A percentile compares a stretch with the other conserved stretches of the same genome.
phyloP scores from a whole-genome alignment of 2,113 vertebrate genomes.

The Australoheros scitulus region DNA sequence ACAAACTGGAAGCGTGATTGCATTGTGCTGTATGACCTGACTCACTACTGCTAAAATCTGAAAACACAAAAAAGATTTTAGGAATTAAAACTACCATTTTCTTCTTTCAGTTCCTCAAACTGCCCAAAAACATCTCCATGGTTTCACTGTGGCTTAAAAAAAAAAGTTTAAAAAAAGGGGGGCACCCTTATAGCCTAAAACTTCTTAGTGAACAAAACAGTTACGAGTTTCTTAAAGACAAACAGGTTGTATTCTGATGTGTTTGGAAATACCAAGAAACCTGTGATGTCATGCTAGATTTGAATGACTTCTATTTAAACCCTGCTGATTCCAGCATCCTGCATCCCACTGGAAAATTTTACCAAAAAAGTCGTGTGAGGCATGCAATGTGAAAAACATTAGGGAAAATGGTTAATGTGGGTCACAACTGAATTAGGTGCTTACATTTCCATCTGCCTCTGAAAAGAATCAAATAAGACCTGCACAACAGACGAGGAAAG shows the following conservation, averaged over 20 bases:
- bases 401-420: neutral
- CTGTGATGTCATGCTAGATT: neutral
- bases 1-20: neutral
- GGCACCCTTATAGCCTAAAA: neutral
- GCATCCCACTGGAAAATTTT: neutral
- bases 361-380: neutral
- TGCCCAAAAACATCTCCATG: neutral
- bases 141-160: constrained; percentile 19
- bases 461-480: neutral
- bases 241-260: neutral
- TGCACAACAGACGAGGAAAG: constrained; percentile 23
- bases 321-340: neutral
- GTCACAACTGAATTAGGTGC: neutral
- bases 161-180: neutral
- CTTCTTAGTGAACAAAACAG: neutral
- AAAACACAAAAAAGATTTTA: neutral
- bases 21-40: neutral
- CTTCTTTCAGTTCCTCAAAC: constrained; percentile 47
- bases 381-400: neutral
- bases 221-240: neutral
- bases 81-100: constrained; percentile 45
- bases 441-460: neutral
- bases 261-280: neutral
- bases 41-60: neutral
- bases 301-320: neutral